Percentiles rank a stretch among this genome's conserved stretches.
phyloP scores from a whole-genome alignment of 2,888 invertebrate species.

The Cancer borealis region DNA sequence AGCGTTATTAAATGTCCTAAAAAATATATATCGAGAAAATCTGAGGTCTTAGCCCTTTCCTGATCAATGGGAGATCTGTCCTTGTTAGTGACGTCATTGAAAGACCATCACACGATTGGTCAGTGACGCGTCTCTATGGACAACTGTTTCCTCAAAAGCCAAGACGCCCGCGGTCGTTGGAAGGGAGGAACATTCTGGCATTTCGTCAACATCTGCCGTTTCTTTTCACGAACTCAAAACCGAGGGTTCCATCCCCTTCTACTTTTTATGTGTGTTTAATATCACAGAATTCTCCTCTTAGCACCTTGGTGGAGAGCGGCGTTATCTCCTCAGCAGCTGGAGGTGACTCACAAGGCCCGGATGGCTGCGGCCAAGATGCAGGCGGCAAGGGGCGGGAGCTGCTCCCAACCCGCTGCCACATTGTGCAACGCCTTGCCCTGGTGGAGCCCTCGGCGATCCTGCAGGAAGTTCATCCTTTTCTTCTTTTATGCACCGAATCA shows the following conservation, averaged over 20 bases:
- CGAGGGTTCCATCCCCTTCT: background rate
- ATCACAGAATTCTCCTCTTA: background rate
- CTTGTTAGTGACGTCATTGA: constrained; percentile 9
- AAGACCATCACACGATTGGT: background rate
- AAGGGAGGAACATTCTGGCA: constrained; percentile 47
- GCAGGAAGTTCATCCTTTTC: background rate
- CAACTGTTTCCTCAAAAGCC: background rate
- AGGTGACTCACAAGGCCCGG: background rate
- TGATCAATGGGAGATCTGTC: background rate
- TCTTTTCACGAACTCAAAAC: constrained; percentile 31
- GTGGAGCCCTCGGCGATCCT: background rate
- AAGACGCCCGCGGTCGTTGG: constrained; percentile 31
- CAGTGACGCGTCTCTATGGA: background rate
- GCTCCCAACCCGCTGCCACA: background rate
- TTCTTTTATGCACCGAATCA: background rate
- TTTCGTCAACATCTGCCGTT: constrained; percentile 47
- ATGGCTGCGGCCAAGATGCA: background rate
- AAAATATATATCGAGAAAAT: constrained; percentile 1
- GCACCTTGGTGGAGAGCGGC: background rate
- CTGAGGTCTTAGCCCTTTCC: background rate
- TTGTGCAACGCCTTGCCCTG: background rate
- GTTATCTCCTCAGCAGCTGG: background rate
- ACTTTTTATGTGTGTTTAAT: background rate
- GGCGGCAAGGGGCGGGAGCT: background rate
- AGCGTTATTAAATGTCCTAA: constrained; percentile 7